A percentile compares a stretch with the other conserved stretches of the same genome.
These are phyloP conservation scores for Parochlus steinenii DNA, from an alignment of 2,888 invertebrate genomes.

Conservation along the genomic window DNA sequence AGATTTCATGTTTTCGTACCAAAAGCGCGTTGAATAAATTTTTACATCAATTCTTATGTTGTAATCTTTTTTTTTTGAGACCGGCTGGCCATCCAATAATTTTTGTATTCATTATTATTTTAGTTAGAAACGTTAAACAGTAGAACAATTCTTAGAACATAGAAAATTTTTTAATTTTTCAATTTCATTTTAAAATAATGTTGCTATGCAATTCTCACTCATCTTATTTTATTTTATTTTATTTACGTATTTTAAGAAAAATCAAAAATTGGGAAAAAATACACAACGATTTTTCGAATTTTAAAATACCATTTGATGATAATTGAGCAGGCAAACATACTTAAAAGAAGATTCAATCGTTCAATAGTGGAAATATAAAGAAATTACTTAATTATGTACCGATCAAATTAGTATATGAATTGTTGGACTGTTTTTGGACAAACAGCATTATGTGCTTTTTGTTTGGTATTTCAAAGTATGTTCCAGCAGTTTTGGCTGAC, in stretches of 20 bases:
- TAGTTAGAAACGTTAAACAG: too few relatives aligned
- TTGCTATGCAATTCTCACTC: neutral
- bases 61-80: neutral
- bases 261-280: neutral
- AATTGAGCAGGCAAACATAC: conserved; percentile 12
- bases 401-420: conserved; percentile 10
- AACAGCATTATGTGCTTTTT: too few relatives aligned
- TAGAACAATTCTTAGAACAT: neutral
- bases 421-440: too few relatives aligned
- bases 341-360: conserved; percentile 8
- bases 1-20: neutral
- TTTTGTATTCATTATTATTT: too few relatives aligned
- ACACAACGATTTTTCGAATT: too few relatives aligned
- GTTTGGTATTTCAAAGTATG: too few relatives aligned
- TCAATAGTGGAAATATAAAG: conserved; percentile 5
- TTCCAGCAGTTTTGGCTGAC: too few relatives aligned
- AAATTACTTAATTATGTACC: conserved; percentile 11
- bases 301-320: conserved; percentile 9
- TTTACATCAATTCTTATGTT: neutral
- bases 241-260: neutral
- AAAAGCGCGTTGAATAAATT: neutral
- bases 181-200: neutral
- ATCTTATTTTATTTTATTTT: too few relatives aligned
- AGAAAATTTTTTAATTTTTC: neutral
- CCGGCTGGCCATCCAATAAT: too few relatives aligned